These are phyloP conservation scores for Cryptocephalus primarius DNA, from an alignment of 2,888 invertebrate genomes.

Conservation along the genomic window DNA sequence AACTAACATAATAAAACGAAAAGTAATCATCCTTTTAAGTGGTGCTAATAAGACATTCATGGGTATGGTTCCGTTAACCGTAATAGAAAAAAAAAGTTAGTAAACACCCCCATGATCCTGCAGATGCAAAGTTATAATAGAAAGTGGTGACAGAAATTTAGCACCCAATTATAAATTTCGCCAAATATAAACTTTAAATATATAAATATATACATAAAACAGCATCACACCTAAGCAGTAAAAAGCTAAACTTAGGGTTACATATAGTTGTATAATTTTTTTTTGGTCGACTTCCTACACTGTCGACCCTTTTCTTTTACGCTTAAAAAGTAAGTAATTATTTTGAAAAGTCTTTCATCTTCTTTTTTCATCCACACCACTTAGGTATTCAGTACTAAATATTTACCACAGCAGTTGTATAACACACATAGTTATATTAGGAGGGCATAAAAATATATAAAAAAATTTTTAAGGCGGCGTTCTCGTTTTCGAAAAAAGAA, in stretches of 20 bases:
- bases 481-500: too few species aligned
- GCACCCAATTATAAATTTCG: constrained; percentile 31
- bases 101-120: background rate
- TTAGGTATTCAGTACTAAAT: constrained; percentile 21
- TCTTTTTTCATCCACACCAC: constrained; percentile 23
- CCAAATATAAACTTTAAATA: constrained; percentile 22
- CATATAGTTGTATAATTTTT: constrained; percentile 1
- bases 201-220: constrained; percentile 30
- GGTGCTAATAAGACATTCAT: too few species aligned
- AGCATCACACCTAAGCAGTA: constrained; percentile 36
- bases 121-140: constrained; percentile 1
- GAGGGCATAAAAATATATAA: constrained; percentile 29
- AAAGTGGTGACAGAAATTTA: constrained; percentile 22
- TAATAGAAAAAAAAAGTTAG: constrained; percentile 1
- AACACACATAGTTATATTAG: constrained; percentile 16
- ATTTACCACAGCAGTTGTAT: constrained; percentile 34
- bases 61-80: too few species aligned
- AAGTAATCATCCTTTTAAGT: too few species aligned
- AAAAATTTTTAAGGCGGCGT: constrained; percentile 4
- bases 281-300: constrained; percentile 11
- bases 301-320: constrained; percentile 5
- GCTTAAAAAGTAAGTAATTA: background rate
- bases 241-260: constrained; percentile 26
- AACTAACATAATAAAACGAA: background rate
- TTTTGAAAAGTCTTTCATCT: constrained; percentile 11